Evolutionary conservation across 2,797 vertebrate species (phyloP), one percentile per base, ranked within the genome.

Genomic region (Ciconia nigra): DNA sequence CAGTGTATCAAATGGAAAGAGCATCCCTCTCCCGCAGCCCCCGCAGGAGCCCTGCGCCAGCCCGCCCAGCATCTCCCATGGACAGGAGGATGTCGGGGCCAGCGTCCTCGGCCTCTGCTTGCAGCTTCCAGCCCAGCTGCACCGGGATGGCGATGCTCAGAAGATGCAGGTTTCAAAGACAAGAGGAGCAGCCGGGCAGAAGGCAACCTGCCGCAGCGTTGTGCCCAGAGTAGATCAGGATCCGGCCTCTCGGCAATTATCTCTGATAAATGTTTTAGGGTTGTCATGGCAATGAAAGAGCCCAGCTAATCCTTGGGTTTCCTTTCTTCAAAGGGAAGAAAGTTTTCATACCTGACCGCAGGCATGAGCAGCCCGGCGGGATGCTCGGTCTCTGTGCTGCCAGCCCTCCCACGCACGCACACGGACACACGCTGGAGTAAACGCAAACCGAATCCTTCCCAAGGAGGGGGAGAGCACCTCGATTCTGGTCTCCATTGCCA

Each of bases 271-370:
- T 77, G 96, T 96, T 98, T 95, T 87, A 52, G 87, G 81, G 97
- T 98, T 98, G 95, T 74, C 97, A 91, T 54, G 97, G 97, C 87
- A 90, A 97, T 87, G 46, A 57, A 70, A 65, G 79, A 95, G 95
- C 95, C 83, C 10, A 13, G 89, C 82, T 88, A 62, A 81, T 59
- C 85, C 80, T 55, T 29, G 70, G 71, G 46, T 95, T 96, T 69
- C 57, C 88, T 96, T 91, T 66, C 95, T 77, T 93, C 92, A 33
- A 63, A 91, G 61, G 58, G 62, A 83, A 91, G 91, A 97, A 98
- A 96, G 90, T 98, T 98, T 57, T 72, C 63, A 37, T 49, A 73
- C 82, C 92, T 29, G 87, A 37, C n/a, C 1, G 31, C 16, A 17
- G 58, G 80, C 13, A 22, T 11, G 66, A 89, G 44, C 33, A 25